phyloP scores from a whole-genome alignment of 2,113 vertebrate species.

The Amazona guildingii region DNA sequence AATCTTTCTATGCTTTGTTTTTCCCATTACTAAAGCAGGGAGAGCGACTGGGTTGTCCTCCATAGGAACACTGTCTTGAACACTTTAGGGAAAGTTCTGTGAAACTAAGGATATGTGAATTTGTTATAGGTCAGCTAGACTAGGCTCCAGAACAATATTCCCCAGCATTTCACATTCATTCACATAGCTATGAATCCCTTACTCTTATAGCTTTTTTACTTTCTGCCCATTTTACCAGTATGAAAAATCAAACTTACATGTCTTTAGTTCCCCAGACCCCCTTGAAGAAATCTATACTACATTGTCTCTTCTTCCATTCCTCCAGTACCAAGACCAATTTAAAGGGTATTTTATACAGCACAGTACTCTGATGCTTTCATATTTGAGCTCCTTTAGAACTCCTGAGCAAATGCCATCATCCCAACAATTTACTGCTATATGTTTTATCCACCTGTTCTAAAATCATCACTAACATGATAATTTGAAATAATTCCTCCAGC shows the following conservation, averaged over 20 bases:
- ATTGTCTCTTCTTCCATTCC: not conserved
- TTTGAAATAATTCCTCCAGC: not conserved
- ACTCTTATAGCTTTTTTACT: not conserved
- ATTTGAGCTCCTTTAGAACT: not conserved
- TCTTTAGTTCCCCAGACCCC: not conserved
- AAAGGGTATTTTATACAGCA: not conserved
- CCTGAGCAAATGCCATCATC: not conserved
- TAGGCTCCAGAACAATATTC: not conserved
- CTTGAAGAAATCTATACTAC: not conserved
- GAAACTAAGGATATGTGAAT: not conserved
- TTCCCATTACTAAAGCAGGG: not conserved
- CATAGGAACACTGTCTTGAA: not conserved
- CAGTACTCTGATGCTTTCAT: not conserved
- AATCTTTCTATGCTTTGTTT: not conserved
- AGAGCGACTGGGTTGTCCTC: not conserved
- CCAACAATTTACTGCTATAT: not conserved
- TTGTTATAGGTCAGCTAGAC: not conserved
- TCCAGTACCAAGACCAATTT: not conserved
- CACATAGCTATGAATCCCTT: not conserved
- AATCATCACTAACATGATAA: not conserved
- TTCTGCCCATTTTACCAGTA: not conserved
- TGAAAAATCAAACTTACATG: not conserved
- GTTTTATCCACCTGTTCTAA: not conserved
- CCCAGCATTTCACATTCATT: not conserved
- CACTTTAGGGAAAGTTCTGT: not conserved